Percentiles rank a stretch among this genome's conserved stretches.
These are phyloP conservation scores for Athrips mouffetella DNA, from an alignment of 2,888 invertebrate species.

Conservation along the genomic window DNA sequence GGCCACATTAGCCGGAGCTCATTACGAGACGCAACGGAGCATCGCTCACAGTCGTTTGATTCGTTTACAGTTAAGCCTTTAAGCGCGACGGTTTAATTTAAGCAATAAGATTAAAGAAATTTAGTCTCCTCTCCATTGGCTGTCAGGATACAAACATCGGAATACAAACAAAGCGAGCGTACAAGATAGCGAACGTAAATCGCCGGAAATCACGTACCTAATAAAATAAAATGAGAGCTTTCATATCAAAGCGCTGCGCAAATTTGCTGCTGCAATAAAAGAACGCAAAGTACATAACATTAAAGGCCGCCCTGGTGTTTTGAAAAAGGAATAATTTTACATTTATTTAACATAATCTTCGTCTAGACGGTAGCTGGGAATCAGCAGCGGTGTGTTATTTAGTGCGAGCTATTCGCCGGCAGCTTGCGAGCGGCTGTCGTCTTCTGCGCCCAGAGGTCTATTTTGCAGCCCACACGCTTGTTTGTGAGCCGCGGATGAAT, in stretches of 20 bases:
- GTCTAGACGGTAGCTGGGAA: slow-evolving; percentile 71
- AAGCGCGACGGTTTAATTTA: slow-evolving; percentile 27
- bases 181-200: slow-evolving; percentile 43
- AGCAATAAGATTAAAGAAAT: slow-evolving; percentile 27
- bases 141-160: slow-evolving; percentile 33
- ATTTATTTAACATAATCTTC: slow-evolving; percentile 68
- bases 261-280: slow-evolving; percentile 57
- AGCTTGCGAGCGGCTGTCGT: slow-evolving; percentile 7
- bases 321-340: slow-evolving; percentile 59
- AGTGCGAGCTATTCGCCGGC: slow-evolving; percentile 29
- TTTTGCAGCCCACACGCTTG: slow-evolving; percentile 51
- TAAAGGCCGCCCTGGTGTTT: slow-evolving; percentile 23
- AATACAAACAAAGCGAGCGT: slow-evolving; percentile 40
- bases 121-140: slow-evolving; percentile 38
- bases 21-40: slow-evolving; percentile 18
- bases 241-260: slow-evolving; percentile 51
- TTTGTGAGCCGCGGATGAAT: slow-evolving; percentile 48
- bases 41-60: slow-evolving; percentile 24
- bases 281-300: slow-evolving; percentile 34
- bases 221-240: slow-evolving; percentile 55
- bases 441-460: slow-evolving; percentile 28
- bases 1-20: not conserved
- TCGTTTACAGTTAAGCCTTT: slow-evolving; percentile 34
- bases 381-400: slow-evolving; percentile 48
- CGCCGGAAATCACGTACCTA: slow-evolving; percentile 44